Percentiles rank a stretch among this genome's conserved stretches.
Evolutionary conservation across 1,140 invertebrate genomes (phyloP).

Genomic region (Dysdera silvatica): DNA sequence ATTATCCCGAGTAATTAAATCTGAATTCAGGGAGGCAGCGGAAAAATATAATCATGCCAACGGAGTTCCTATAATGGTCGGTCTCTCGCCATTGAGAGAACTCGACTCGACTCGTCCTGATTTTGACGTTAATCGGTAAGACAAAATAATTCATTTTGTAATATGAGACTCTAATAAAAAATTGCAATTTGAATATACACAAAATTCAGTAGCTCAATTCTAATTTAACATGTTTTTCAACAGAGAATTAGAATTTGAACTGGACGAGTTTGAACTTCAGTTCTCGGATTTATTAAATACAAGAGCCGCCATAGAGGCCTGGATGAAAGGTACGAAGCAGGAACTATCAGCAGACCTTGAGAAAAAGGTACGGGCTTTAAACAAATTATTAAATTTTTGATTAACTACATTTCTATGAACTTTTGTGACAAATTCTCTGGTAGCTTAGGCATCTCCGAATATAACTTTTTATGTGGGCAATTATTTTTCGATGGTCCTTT

Average conservation of each 20-base stretch:
- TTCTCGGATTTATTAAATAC: constrained; percentile 23
- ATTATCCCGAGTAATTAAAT: background rate
- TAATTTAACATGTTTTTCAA: background rate
- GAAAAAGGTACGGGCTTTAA: constrained; percentile 17
- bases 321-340: constrained; percentile 7
- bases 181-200: background rate
- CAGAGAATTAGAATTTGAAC: constrained; percentile 9
- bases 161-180: background rate
- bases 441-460: too few relatives aligned
- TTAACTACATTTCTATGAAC: too few relatives aligned
- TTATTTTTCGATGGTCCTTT: too few relatives aligned
- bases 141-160: too few relatives aligned
- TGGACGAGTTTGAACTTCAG: constrained; percentile 11
- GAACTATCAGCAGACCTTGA: constrained; percentile 5
- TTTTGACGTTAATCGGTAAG: too few relatives aligned
- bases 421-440: too few relatives aligned
- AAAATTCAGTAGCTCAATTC: background rate
- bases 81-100: constrained; percentile 6
- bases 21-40: constrained; percentile 10
- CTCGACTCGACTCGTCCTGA: constrained; percentile 1
- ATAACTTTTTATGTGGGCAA: too few relatives aligned
- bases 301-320: constrained; percentile 4
- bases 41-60: constrained; percentile 5
- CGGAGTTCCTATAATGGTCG: constrained; percentile 21
- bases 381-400: too few relatives aligned